Base-by-base conservation (phyloP, 2,113 vertebrate genomes). In the Coreoperca whiteheadi region DNA sequence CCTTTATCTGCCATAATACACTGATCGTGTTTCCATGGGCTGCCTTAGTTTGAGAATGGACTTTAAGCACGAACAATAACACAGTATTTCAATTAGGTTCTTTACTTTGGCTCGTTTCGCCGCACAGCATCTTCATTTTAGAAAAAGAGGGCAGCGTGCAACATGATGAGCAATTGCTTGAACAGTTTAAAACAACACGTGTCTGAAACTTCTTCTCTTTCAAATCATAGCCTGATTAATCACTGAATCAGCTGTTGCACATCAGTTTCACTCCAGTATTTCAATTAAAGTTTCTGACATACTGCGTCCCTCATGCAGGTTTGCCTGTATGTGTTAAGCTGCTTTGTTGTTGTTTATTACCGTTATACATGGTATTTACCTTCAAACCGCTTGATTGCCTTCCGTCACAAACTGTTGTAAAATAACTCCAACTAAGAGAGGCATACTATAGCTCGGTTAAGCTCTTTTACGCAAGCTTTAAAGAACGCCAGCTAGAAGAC, bases 381-480 rank as follows among this genome's bases (percentile, higher is more conserved):
- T 1, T 28, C 34, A 53, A 28, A 63, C 23, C 46, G 15, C n/a
- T 56, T 8, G 37, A n/a, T 69, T 48, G 25, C 28, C 20, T 16
- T 48, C 37, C 48, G 68, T 56, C 21, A 63, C 25, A 74, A 61
- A 78, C 54, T 61, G 46, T 51, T 54, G 4, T n/a, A 9, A 70
- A 21, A 46, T 9, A 54, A 21, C 3, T 18, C n/a, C 2, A 18
- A 20, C 16, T 25, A 2, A 84, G 51, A 84, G 51, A 18, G 21
- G 5, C 25, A 54, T 21, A 51, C 3, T 48, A 25, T 5, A 37
- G 68, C 21, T 41, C 18, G 23, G 20, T 34, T 67, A 57, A 59
- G 43, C 6, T 20, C 6, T 56, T n/a, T 69, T 46, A 48, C 39
- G 16, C 7, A 21, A 18, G n/a, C 25, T 37, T 46, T 32, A 66